Conservation (phyloP, 2,797 vertebrate genomes). For the Clarias laeviceps region DNA sequence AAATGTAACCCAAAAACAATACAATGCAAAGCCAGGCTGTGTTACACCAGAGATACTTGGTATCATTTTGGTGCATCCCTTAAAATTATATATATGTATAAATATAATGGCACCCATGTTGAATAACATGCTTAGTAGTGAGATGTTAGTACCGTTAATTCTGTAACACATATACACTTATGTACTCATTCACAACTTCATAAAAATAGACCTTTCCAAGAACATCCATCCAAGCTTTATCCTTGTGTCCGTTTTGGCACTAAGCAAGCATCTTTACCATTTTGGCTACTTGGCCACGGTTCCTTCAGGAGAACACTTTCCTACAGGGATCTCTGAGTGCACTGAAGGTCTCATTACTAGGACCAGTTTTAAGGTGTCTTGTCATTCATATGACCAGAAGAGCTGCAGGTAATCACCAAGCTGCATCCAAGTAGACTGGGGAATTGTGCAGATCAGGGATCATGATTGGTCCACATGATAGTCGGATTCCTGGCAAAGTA, state of each 20-base stretch:
- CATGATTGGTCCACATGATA: conserved; percentile 20
- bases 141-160: conserved; percentile 3
- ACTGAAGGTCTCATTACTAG: background rate
- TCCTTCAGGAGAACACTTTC: background rate
- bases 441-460: background rate
- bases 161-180: background rate
- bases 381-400: too few relatives aligned
- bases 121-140: background rate
- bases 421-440: background rate
- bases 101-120: too few relatives aligned
- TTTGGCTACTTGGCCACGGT: background rate
- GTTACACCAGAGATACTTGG: background rate
- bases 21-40: background rate
- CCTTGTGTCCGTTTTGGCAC: background rate
- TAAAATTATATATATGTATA: background rate
- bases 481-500: background rate
- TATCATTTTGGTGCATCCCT: background rate
- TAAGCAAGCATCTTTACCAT: background rate
- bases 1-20: background rate
- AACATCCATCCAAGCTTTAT: background rate
- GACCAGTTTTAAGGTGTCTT: background rate
- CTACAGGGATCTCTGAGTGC: background rate
- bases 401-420: background rate
- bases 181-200: background rate
- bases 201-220: conserved; percentile 26